Conservation (phyloP, 2,113 vertebrate genomes). For the Speoplatyrhinus poulsoni region DNA sequence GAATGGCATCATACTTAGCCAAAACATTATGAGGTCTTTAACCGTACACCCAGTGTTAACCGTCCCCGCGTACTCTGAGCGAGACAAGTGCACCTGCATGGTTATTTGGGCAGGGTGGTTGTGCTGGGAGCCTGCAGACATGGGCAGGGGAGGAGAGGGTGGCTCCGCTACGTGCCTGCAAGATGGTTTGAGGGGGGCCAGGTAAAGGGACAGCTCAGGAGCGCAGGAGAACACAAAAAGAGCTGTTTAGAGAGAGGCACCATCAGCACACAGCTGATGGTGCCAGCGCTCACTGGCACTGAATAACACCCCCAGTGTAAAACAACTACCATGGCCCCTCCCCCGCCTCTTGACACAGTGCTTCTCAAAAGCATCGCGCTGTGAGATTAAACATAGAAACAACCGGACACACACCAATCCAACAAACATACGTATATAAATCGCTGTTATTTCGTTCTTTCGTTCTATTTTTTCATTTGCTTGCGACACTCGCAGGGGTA, state of each 20-base stretch:
- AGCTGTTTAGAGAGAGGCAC: constrained; percentile 33
- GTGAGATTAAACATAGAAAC: no score
- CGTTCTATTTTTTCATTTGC: no score
- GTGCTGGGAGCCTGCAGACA: constrained; percentile 28
- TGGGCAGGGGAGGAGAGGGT: constrained; percentile 35
- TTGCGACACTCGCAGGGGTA: no score
- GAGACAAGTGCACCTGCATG: constrained; percentile 22
- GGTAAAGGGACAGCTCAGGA: background rate
- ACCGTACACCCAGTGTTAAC: no score
- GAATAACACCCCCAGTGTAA: background rate
- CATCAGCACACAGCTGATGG: constrained; percentile 19
- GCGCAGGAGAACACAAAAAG: constrained; percentile 24
- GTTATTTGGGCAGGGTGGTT: constrained; percentile 31
- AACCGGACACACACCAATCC: no score
- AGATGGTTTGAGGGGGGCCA: constrained; percentile 47
- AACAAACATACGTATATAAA: no score
- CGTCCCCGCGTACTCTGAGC: constrained; percentile 4
- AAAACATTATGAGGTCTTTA: no score
- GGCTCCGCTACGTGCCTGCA: constrained; percentile 57
- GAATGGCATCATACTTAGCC: no score
- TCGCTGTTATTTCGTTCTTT: no score
- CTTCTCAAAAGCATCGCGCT: no score
- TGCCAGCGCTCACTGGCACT: constrained; percentile 20
- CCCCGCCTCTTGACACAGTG: no score
- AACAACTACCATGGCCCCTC: background rate